These are phyloP conservation scores for Pimpla rufipes DNA, from an alignment of 2,888 invertebrate species.

Conservation along the genomic window DNA sequence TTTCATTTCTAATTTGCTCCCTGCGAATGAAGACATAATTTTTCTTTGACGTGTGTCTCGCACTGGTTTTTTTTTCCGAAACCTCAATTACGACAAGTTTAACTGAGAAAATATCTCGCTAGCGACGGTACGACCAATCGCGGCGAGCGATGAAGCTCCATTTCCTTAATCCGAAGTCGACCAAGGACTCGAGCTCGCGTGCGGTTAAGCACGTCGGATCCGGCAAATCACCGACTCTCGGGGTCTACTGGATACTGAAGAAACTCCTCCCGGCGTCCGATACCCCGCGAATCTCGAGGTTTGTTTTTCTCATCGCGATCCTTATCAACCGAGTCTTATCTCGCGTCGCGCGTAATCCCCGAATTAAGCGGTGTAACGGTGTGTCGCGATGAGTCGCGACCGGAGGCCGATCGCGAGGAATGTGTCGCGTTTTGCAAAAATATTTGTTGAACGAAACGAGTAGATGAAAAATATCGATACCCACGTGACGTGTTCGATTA, in stretches of 20 bases:
- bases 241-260: slow-evolving; percentile 49
- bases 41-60: too few relatives aligned
- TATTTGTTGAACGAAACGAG: neutral
- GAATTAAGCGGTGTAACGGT: slow-evolving; percentile 22
- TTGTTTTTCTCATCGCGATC: slow-evolving; percentile 21
- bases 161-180: slow-evolving; percentile 19
- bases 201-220: slow-evolving; percentile 38
- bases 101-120: neutral
- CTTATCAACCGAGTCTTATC: slow-evolving; percentile 33
- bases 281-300: slow-evolving; percentile 49
- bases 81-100: too few relatives aligned
- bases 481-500: too few relatives aligned
- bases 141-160: slow-evolving; percentile 21
- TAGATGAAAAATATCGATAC: neutral
- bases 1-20: too few relatives aligned
- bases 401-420: slow-evolving; percentile 14
- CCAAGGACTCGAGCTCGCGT: slow-evolving; percentile 33
- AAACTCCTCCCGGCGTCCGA: slow-evolving; percentile 49
- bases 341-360: slow-evolving; percentile 24
- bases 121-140: neutral
- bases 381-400: slow-evolving; percentile 14
- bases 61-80: too few relatives aligned
- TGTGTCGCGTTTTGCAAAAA: slow-evolving; percentile 13
- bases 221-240: slow-evolving; percentile 24
- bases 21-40: too few relatives aligned